Percentiles rank a stretch among this genome's conserved stretches.
phyloP scores from a whole-genome alignment of 2,797 vertebrate genomes.

The Microhierax caerulescens region DNA sequence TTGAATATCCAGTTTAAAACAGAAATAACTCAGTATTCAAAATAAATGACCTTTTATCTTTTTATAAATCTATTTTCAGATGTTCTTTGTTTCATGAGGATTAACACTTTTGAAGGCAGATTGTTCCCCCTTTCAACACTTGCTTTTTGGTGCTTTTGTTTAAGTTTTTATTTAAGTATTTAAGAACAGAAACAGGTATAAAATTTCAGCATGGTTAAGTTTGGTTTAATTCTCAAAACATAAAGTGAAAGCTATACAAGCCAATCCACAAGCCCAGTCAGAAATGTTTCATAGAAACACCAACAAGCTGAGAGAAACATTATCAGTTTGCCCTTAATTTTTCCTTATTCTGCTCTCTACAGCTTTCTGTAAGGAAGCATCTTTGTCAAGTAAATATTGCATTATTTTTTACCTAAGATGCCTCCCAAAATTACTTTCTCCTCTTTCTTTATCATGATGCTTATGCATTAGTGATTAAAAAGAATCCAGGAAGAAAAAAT shows the following conservation, averaged over 20 bases:
- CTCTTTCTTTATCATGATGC: neutral
- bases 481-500: neutral
- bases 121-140: accelerated
- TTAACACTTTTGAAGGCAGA: neutral
- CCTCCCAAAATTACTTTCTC: neutral
- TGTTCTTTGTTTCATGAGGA: neutral
- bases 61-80: neutral
- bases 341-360: neutral
- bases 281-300: neutral
- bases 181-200: neutral
- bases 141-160: neutral
- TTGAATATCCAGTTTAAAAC: neutral
- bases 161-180: neutral
- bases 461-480: neutral
- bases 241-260: neutral
- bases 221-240: neutral
- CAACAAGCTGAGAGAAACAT: neutral
- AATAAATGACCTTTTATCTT: neutral
- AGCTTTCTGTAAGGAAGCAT: neutral
- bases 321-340: neutral
- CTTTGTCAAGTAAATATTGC: neutral
- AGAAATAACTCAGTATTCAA: neutral
- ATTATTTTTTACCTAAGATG: neutral
- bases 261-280: neutral
- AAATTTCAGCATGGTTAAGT: neutral